phyloP scores from a whole-genome alignment of 2,797 vertebrate species.

The Hoplostethus atlanticus region DNA sequence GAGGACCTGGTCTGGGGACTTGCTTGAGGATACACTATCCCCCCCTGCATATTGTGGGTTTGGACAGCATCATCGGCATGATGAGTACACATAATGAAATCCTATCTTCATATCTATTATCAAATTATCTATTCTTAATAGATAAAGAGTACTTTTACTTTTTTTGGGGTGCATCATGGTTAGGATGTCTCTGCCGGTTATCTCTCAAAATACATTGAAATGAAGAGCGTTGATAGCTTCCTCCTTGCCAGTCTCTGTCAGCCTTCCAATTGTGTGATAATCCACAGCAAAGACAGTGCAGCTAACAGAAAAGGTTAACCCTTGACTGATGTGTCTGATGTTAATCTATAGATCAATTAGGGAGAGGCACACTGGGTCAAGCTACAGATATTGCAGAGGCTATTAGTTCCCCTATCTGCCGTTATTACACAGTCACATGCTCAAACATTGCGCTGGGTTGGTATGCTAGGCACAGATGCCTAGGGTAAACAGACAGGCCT shows the following conservation, averaged over 20 bases:
- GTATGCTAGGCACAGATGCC: conserved; percentile 86
- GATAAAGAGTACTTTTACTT: not conserved
- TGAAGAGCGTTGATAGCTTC: conserved; percentile 51
- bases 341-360: conserved; percentile 91
- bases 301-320: conserved; percentile 86
- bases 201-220: conserved; percentile 55
- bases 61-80: not conserved
- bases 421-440: conserved; percentile 91
- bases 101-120: too few relatives aligned
- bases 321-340: conserved; percentile 86
- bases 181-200: not conserved
- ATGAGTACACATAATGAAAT: not conserved
- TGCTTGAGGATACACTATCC: conserved; percentile 14
- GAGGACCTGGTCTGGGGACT: conserved; percentile 19
- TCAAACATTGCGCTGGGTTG: conserved; percentile 84
- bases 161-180: not conserved
- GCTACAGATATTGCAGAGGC: conserved; percentile 88
- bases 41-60: not conserved
- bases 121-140: not conserved
- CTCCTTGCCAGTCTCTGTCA: conserved; percentile 59
- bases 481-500: conserved; percentile 87
- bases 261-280: conserved; percentile 79
- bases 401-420: conserved; percentile 87
- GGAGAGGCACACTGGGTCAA: conserved; percentile 87
- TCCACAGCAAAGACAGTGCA: conserved; percentile 83